Evolutionary conservation across 1,140 invertebrate genomes (phyloP), one percentile per base, ranked within the genome.

Genomic region (Zaprionus capensis): DNA sequence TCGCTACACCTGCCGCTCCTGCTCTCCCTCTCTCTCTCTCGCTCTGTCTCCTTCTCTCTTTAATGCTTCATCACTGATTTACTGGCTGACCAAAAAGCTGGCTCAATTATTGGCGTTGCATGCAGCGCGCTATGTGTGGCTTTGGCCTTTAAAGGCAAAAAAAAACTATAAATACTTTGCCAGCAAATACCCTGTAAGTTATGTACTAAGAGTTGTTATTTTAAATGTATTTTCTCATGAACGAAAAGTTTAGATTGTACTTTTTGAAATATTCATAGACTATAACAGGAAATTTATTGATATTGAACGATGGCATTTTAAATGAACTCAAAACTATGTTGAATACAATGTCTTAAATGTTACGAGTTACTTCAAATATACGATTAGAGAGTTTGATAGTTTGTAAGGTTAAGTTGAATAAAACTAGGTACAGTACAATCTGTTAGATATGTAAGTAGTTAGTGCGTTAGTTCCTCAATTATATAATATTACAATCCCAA

Each of bases 41-140:
- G 2, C 7, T 24, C 46, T 36, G 12, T 11, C 22, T 6, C 22
- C 22, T 7, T 17, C 11, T 36, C 12, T 41, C 59, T 41, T 36
- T 15, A 17, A 20, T 17, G 22, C 12, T n/a, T 57, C 36, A 57
- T 20, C 57, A 49, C 44, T 38, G 64, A 62, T 62, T 62, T 69
- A 34, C 49, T 70, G 67, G 22, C 66, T 55, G 41, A 28, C 59
- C 34, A 65, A 71, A 41, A 65, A 65, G 59, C 62, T 56, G 74
- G 56, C 78, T 83, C 80, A 88, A 87, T 87, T 87, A 88, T 75
- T 70, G 67, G 26, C 62, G 56, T 55, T 71, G 69, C 69, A 61
- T 66, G 76, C 59, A 66, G 53, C 41, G 51, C 44, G 44, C 53
- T 31, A 5, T 34, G 28, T 44, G 34, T 81, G 83, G 80, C 84